phyloP scores from a whole-genome alignment of 2,888 invertebrate genomes.

The Brachypterus glaber region DNA sequence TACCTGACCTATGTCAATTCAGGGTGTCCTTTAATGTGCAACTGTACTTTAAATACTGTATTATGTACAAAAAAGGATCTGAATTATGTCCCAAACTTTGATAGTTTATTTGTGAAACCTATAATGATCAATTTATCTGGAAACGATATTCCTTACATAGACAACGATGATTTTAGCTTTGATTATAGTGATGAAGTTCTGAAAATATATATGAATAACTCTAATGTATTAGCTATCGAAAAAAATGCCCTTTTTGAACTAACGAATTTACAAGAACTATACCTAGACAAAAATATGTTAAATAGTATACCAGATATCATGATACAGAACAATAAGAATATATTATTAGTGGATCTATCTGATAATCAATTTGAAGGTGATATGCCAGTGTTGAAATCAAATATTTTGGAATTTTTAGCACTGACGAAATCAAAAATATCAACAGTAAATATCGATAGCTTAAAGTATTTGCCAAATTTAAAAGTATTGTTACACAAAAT shows the following conservation, averaged over 20 bases:
- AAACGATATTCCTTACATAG: slow-evolving; percentile 31
- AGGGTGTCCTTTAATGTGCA: slow-evolving; percentile 30
- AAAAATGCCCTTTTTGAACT: slow-evolving; percentile 30
- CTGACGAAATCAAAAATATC: slow-evolving; percentile 32
- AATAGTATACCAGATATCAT: slow-evolving; percentile 28
- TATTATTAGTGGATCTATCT: slow-evolving; percentile 33
- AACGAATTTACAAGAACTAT: slow-evolving; percentile 32
- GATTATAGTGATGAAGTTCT: slow-evolving; percentile 28
- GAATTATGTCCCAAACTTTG: slow-evolving; percentile 30
- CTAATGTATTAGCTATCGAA: slow-evolving; percentile 30
- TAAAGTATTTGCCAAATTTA: slow-evolving; percentile 31
- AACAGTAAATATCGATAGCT: slow-evolving; percentile 24
- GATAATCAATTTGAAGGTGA: slow-evolving; percentile 31
- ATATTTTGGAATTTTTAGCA: slow-evolving; percentile 31
- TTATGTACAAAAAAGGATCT: slow-evolving; percentile 29
- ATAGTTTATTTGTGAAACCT: slow-evolving; percentile 26
- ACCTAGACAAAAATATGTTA: slow-evolving; percentile 33
- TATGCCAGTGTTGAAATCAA: slow-evolving; percentile 32
- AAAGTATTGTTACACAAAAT: slow-evolving; percentile 28
- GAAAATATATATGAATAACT: slow-evolving; percentile 32
- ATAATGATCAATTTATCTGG: slow-evolving; percentile 33
- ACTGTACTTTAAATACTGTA: slow-evolving; percentile 28
- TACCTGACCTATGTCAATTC: too few relatives aligned
- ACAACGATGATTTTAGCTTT: slow-evolving; percentile 28
- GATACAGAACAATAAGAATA: slow-evolving; percentile 28